Evolutionary conservation across 2,888 invertebrate species (phyloP), one percentile per base, ranked within the genome.

Genomic region (Trichopoda pennipes): DNA sequence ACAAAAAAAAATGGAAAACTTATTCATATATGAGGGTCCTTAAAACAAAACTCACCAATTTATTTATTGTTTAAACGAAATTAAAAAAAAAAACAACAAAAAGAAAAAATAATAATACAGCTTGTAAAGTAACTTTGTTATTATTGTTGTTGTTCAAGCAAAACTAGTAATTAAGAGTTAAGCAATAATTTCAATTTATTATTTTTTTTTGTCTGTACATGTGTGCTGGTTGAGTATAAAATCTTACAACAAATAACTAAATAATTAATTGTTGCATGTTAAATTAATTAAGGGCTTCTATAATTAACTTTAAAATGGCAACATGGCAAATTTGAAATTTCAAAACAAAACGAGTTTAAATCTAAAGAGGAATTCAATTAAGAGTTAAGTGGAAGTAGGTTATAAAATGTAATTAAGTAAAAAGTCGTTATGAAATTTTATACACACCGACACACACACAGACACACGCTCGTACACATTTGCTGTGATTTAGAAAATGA

Each of bases 121-220:
- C 49, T 28, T 75, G 75, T 49, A 79, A 79, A 70, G 75, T 79
- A 66, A 79, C 75, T 79, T 64, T 74, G 73, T 64, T 79, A 75
- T 63, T 75, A 82, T 64, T 74, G 73, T 64, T 79, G 75, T 63
- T 75, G 68, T 73, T 73, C 61, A 61, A 56, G 76, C 76, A 78
- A 75, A 81, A 79, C 78, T 75, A 76, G 79, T 83, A 84, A 81
- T 82, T 83, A 84, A 83, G 83, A 83, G 79, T 81, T 81, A 74
- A 81, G 81, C 78, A 84, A 28, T 28, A 28, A 81, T 79, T 84
- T 80, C 58, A 72, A 76, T 84, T 79, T 70, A 69, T 42, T 66
- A 7, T 28, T 28, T 28, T 6, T 28, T 7, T 28, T 1, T 28
- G 28, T 28, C 7, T 6, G 6, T 66, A 14, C 64, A 10, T 44